Evolutionary conservation across 1,140 invertebrate species (phyloP).

Genomic region (Drosophila takahashii): DNA sequence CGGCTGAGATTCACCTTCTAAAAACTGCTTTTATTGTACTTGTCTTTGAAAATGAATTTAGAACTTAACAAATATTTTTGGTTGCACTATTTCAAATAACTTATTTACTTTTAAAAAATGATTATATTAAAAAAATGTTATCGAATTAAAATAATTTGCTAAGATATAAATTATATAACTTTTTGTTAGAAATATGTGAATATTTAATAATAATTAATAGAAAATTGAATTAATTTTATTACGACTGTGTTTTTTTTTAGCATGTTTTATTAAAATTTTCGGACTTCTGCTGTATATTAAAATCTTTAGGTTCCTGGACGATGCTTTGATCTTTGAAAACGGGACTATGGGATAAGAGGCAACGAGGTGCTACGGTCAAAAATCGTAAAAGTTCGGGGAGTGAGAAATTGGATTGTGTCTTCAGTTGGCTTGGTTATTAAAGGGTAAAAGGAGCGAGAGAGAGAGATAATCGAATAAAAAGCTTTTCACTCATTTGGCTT

Average conservation of each 20-base stretch:
- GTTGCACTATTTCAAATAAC: no score
- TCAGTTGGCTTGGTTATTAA: conserved; percentile 8
- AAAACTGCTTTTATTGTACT: no score
- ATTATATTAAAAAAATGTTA: no score
- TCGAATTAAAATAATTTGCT: no score
- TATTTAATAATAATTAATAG: no score
- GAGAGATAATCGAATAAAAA: conserved; percentile 55
- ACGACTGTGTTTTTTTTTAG: no score
- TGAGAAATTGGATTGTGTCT: conserved; percentile 24
- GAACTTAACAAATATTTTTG: no score
- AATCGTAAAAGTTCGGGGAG: conserved; percentile 6
- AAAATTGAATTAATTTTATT: no score
- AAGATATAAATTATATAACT: no score
- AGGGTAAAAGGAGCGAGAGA: conserved; percentile 21
- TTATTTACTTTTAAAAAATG: neutral
- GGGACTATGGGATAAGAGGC: conserved; percentile 5
- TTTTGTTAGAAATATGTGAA: no score
- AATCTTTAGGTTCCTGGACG: neutral
- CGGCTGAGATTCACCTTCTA: neutral
- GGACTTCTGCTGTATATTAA: neutral
- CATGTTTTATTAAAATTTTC: no score
- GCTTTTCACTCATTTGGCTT: conserved; percentile 45
- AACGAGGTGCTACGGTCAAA: conserved; percentile 19
- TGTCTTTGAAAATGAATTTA: neutral
- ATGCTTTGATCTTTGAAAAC: conserved; percentile 15